Evolutionary conservation across 1,140 invertebrate genomes (phyloP).

Genomic region (Caenorhabditis briggsae): DNA sequence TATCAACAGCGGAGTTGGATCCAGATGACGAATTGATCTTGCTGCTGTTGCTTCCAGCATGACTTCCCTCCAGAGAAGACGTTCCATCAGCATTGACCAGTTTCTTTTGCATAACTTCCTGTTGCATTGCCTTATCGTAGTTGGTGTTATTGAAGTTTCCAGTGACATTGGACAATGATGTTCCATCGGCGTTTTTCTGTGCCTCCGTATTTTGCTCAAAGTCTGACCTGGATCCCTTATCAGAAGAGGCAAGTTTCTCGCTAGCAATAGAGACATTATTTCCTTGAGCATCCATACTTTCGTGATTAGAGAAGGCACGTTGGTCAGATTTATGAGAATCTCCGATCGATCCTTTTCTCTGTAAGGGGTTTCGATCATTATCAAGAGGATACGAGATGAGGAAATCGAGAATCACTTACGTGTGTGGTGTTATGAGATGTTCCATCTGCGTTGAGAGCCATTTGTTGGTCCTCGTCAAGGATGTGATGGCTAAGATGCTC

Average conservation of each 20-base stretch:
- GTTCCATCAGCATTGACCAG: conserved; percentile 27
- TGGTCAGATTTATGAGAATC: background rate
- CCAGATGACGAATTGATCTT: conserved; percentile 16
- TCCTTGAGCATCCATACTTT: background rate
- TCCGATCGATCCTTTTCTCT: conserved; percentile 34
- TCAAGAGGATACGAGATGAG: background rate
- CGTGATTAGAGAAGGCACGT: background rate
- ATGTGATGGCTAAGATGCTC: conserved; percentile 2
- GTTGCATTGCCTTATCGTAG: conserved; percentile 12
- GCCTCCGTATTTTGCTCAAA: background rate
- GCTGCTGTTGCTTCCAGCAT: conserved; percentile 25
- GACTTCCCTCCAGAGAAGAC: background rate
- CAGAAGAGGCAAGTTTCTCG: background rate
- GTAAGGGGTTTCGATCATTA: background rate
- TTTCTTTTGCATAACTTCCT: conserved; percentile 28
- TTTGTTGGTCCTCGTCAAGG: background rate
- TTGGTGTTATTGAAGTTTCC: conserved; percentile 15
- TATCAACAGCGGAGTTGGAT: background rate
- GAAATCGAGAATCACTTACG: too few relatives aligned
- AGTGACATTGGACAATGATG: conserved; percentile 2
- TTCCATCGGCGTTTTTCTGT: conserved; percentile 9
- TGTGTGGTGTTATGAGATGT: conserved; percentile 6
- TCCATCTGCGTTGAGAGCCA: background rate
- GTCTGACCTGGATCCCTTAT: background rate
- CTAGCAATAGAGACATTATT: background rate